These are phyloP conservation scores for Pteruthius melanotis DNA, from an alignment of 2,113 vertebrate genomes.

Conservation along the genomic window DNA sequence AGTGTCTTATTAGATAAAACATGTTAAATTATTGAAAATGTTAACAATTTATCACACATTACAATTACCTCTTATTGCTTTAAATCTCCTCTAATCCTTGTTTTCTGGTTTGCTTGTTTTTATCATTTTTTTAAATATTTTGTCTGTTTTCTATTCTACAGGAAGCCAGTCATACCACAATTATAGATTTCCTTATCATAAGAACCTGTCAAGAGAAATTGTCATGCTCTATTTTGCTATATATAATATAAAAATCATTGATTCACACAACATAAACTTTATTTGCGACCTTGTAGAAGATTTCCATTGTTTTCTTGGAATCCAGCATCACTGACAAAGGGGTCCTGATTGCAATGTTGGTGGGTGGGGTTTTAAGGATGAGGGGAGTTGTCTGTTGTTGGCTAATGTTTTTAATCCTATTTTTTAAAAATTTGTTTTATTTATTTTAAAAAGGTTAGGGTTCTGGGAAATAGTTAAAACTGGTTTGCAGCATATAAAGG, in stretches of 20 bases:
- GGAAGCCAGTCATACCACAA: not conserved
- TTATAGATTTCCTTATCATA: not conserved
- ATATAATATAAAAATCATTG: not conserved
- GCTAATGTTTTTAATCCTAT: no score
- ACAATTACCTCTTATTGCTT: not conserved
- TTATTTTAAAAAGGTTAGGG: rapidly evolving
- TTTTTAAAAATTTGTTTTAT: not conserved
- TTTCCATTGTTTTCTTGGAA: not conserved
- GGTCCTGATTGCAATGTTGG: not conserved
- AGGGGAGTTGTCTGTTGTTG: rapidly evolving
- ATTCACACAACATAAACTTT: not conserved
- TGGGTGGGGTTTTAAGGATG: rapidly evolving
- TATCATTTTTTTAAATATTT: not conserved
- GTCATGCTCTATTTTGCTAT: not conserved
- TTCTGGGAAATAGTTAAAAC: not conserved
- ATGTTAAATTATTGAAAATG: not conserved
- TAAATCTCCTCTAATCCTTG: not conserved
- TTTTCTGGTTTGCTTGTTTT: not conserved
- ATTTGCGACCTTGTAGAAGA: not conserved
- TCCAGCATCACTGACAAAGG: not conserved
- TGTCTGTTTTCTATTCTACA: not conserved
- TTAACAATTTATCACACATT: not conserved
- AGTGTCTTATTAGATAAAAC: not conserved
- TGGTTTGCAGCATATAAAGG: not conserved
- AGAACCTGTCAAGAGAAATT: not conserved